A percentile compares a stretch with the other conserved stretches of the same genome.
Conservation (phyloP, 1,140 invertebrate genomes). For the Ceratosolen fusciceps region DNA sequence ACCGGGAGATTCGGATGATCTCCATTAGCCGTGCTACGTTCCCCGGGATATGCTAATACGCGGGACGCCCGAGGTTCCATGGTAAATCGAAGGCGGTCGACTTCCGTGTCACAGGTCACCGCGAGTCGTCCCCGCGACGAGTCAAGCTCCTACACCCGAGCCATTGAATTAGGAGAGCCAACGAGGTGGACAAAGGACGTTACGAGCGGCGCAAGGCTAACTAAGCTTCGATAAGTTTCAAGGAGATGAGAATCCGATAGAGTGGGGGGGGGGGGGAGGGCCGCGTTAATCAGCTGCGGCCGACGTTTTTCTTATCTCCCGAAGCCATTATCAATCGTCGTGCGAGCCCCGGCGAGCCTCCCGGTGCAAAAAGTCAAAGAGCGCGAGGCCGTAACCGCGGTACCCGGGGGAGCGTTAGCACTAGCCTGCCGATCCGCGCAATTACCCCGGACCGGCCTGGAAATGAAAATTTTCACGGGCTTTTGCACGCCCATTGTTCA, state of each 20-base stretch:
- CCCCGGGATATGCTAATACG: too few relatives aligned
- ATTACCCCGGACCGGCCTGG: neutral
- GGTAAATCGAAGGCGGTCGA: too few relatives aligned
- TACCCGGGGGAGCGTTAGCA: neutral
- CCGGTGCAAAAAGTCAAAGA: neutral
- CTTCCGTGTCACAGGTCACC: too few relatives aligned
- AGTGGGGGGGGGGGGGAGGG: too few relatives aligned
- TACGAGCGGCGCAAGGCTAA: neutral
- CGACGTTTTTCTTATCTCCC: neutral
- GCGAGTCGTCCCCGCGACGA: too few relatives aligned
- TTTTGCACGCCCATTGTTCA: conserved; percentile 12
- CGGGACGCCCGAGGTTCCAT: too few relatives aligned
- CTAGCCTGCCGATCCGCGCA: conserved; percentile 12
- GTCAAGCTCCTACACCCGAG: too few relatives aligned
- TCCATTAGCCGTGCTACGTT: too few relatives aligned
- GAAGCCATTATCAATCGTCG: neutral
- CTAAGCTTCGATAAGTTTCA: neutral
- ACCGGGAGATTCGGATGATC: too few relatives aligned
- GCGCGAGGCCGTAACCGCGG: neutral
- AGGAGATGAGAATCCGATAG: neutral
- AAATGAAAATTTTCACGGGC: conserved; percentile 30
- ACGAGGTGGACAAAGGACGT: neutral
- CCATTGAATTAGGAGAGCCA: neutral
- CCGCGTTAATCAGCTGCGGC: neutral
- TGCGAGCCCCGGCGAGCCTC: neutral